Percentiles rank a stretch among this genome's conserved stretches.
These are phyloP conservation scores for Podargus strigoides DNA, from an alignment of 2,797 vertebrate species.

Conservation along the genomic window DNA sequence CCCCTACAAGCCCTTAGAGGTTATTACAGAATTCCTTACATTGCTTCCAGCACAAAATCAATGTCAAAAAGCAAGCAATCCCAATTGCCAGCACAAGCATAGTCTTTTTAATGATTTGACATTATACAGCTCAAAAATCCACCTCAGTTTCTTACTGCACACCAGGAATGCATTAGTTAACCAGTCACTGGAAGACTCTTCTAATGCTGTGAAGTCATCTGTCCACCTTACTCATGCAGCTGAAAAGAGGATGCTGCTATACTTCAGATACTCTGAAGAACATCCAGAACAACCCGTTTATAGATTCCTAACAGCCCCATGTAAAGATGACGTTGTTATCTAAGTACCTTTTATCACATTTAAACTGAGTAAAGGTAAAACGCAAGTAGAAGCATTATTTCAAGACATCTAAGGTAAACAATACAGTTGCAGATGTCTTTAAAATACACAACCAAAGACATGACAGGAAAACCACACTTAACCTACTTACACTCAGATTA, in stretches of 20 bases:
- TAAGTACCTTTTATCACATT: background rate
- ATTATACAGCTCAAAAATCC: background rate
- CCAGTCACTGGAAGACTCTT: background rate
- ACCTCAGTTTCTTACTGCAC: background rate
- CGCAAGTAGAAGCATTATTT: background rate
- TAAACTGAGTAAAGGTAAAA: conserved; percentile 6
- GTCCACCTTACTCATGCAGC: background rate
- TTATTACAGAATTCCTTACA: background rate
- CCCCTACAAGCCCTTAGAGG: background rate
- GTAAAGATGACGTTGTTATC: background rate
- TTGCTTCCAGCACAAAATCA: background rate
- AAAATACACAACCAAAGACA: background rate
- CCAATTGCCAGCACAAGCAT: background rate
- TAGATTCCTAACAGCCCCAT: background rate
- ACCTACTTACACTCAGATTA: conserved; percentile 48
- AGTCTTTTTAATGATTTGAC: background rate
- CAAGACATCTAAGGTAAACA: background rate
- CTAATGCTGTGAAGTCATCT: background rate
- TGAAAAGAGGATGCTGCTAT: background rate
- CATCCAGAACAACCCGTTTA: background rate
- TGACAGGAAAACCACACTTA: conserved; percentile 63
- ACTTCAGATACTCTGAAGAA: background rate
- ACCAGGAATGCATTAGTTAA: background rate
- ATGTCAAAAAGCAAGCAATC: background rate
- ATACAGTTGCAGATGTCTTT: background rate